These are phyloP conservation scores for Apodemus speciosus DNA, from an alignment of 2,113 vertebrate genomes.

Conservation along the genomic window DNA sequence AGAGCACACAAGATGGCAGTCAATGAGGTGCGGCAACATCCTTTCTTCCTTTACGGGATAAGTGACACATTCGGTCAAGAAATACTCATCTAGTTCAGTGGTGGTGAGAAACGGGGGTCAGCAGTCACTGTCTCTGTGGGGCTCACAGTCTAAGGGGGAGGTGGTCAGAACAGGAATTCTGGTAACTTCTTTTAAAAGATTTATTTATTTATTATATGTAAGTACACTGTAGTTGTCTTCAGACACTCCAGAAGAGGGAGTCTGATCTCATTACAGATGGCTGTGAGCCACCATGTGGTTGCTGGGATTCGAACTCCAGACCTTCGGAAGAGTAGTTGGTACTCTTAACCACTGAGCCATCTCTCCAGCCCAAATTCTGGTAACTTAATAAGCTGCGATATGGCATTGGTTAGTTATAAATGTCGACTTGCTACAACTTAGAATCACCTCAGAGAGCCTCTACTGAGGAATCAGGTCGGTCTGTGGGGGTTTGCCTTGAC, in stretches of 20 bases:
- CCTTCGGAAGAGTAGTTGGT: no score
- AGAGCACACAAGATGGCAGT: fast-evolving
- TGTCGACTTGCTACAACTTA: background rate
- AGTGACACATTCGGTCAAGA: background rate
- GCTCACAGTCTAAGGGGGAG: background rate
- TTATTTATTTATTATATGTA: no score
- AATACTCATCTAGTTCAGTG: background rate
- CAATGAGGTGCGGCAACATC: fast-evolving
- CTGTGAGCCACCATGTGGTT: no score
- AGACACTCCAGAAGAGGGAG: no score
- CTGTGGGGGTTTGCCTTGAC: background rate
- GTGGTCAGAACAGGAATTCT: fast-evolving
- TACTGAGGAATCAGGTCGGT: background rate
- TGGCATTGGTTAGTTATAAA: background rate
- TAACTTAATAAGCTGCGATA: background rate
- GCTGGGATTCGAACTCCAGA: no score
- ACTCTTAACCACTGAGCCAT: no score
- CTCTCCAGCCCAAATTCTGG: no score
- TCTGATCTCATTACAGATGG: no score
- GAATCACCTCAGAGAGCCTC: background rate
- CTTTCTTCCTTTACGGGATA: background rate
- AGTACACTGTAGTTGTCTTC: no score
- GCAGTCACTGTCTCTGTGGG: fast-evolving
- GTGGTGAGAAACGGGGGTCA: fast-evolving
- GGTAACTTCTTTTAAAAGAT: no score